Evolutionary conservation across 2,888 invertebrate species (phyloP).

Genomic region (Dolichomitus sp.): DNA sequence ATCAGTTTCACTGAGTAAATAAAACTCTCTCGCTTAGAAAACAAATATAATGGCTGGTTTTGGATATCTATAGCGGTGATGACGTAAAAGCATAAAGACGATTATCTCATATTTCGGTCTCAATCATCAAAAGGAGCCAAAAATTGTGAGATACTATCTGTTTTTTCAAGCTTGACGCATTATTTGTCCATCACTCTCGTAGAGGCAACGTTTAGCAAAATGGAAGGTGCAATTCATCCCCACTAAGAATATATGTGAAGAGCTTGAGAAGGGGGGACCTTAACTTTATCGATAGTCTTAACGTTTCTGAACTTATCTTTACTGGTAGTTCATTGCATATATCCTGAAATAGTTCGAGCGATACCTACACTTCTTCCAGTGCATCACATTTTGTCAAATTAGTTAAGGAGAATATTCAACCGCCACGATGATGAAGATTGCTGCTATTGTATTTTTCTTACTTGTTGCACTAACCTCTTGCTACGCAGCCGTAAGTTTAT

Average conservation of each 20-base stretch:
- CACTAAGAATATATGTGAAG: neutral
- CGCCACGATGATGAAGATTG: neutral
- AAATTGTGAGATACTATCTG: neutral
- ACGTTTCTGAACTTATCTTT: neutral
- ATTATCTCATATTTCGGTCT: neutral
- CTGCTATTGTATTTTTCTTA: neutral
- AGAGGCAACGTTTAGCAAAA: neutral
- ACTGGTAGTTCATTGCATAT: neutral
- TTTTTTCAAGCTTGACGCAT: neutral
- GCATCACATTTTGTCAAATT: too few relatives aligned
- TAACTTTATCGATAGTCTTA: neutral
- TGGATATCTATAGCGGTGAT: neutral
- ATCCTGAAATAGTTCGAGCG: neutral
- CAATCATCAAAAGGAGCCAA: neutral
- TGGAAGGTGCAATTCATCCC: neutral
- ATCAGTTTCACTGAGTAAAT: neutral
- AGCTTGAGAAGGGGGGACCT: neutral
- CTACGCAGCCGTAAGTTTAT: neutral
- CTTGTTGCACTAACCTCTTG: neutral
- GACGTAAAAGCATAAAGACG: neutral
- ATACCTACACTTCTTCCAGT: neutral
- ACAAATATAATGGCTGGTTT: neutral
- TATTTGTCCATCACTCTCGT: neutral
- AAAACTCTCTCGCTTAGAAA: neutral
- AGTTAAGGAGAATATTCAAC: neutral